These are phyloP conservation scores for Uromys caudimaculatus DNA, from an alignment of 2,797 vertebrate species.

Conservation along the genomic window DNA sequence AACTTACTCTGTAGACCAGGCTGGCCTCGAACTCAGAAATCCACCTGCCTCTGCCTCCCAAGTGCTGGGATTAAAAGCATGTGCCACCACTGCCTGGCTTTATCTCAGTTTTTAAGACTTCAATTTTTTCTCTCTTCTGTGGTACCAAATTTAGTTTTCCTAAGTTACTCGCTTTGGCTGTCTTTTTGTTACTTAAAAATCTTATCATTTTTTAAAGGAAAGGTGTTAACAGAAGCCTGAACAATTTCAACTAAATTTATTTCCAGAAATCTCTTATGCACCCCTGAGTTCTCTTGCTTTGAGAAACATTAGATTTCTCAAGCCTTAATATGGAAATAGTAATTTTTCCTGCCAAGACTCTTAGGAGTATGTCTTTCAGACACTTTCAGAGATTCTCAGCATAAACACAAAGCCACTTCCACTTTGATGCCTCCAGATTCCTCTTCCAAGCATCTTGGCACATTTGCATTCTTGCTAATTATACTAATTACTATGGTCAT, in stretches of 20 bases:
- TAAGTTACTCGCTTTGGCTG: neutral
- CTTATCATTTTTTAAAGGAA: constrained; percentile 38
- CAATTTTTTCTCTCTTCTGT: neutral
- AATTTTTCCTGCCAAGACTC: neutral
- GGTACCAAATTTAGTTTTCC: neutral
- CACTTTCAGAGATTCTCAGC: neutral
- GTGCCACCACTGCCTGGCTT: no score
- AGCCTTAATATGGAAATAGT: neutral
- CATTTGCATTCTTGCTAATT: constrained; percentile 36
- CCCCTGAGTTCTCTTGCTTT: neutral
- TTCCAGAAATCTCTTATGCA: neutral
- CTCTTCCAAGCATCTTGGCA: constrained; percentile 12
- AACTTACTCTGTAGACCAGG: no score
- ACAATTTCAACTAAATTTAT: neutral
- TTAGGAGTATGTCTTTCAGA: neutral
- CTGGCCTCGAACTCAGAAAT: no score
- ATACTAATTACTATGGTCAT: neutral
- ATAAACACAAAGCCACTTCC: neutral
- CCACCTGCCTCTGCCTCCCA: no score
- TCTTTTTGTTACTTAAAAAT: constrained; percentile 10
- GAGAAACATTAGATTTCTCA: neutral
- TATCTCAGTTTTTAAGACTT: constrained; percentile 5
- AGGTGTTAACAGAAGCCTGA: constrained; percentile 19
- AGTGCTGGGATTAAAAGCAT: no score
- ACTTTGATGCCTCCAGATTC: constrained; percentile 5